Evolutionary conservation across 2,113 vertebrate genomes (phyloP), one percentile per base, ranked within the genome.

Genomic region (Syngnathus scovelli): DNA sequence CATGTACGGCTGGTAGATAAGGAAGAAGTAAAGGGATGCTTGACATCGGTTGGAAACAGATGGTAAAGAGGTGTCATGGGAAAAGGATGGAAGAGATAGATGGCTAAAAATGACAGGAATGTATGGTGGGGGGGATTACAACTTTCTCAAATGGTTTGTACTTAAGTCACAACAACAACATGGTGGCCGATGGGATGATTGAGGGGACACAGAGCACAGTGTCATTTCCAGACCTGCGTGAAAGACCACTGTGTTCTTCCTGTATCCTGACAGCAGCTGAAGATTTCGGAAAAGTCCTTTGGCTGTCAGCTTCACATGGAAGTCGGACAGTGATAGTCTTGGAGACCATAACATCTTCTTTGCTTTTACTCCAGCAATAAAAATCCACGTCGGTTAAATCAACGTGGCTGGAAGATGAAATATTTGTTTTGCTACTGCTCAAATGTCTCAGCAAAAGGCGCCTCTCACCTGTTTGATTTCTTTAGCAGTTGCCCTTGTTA

Each of bases 251-350:
- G 93, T 86, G 88, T 90, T 93, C 72, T 93, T 96, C 87, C 90
- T 89, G 88, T 93, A 94, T 77, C 93, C 93, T 0, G 94, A 88
- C 71, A 94, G 91, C 11, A 94, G 92, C 49, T 93, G 93, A 0
- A 95, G 91, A 62, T 95, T 98, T 72, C 92, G 88, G 58, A 98
- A 94, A 80, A 98, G 78, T 13, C 96, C 95, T 74, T 96, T 98
- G 11, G 94, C 93, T 0, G 96, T 97, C 80, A 98, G 93, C 71
- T 91, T 93, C 66, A 98, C 89, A 1, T 92, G 96, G 90, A 98
- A 95, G 87, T 94, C 93, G 76, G 95, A 94, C 79, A 98, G 88
- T 75, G 95, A 94, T 69, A 95, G 93, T 88, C 92, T 93, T 46
- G 93, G 93, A 68, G 94, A 93, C 94, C 95, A 93, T 90, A 97